A percentile compares a stretch with the other conserved stretches of the same genome.
These are phyloP conservation scores for Promerops cafer DNA, from an alignment of 2,113 vertebrate species.

Conservation along the genomic window DNA sequence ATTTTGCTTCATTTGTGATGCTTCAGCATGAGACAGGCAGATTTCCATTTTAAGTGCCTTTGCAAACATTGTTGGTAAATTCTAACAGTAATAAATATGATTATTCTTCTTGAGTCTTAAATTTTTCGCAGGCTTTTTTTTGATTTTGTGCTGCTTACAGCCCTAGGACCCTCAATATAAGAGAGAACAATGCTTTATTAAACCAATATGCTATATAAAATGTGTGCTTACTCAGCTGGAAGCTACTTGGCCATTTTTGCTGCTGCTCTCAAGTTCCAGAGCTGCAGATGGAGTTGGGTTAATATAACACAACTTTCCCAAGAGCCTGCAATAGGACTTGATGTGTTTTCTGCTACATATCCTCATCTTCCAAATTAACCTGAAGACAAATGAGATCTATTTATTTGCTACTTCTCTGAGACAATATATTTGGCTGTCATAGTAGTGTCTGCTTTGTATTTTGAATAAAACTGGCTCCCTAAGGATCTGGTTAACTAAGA, in stretches of 20 bases:
- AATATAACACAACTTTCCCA: background rate
- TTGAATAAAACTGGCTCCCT: background rate
- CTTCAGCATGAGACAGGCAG: background rate
- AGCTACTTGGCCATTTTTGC: constrained; percentile 20
- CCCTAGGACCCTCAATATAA: background rate
- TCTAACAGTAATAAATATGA: background rate
- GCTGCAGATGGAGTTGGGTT: background rate
- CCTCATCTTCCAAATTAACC: background rate
- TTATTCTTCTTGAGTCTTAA: background rate
- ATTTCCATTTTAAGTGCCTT: background rate
- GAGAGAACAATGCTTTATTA: constrained; percentile 20
- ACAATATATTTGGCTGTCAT: background rate
- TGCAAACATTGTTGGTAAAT: background rate
- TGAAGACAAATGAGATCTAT: background rate
- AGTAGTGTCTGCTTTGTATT: background rate
- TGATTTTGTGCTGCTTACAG: background rate
- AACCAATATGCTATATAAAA: constrained; percentile 16
- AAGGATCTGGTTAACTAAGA: background rate
- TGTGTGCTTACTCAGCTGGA: constrained; percentile 38
- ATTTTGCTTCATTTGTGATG: background rate
- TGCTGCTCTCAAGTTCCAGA: constrained; percentile 7
- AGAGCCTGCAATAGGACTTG: background rate
- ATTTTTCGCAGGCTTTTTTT: background rate
- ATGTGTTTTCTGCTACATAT: background rate
- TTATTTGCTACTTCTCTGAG: constrained; percentile 19